Percentiles rank a stretch among this genome's conserved stretches.
Conservation (phyloP, 2,888 invertebrate genomes). For the Cecidostiba fungosa region DNA sequence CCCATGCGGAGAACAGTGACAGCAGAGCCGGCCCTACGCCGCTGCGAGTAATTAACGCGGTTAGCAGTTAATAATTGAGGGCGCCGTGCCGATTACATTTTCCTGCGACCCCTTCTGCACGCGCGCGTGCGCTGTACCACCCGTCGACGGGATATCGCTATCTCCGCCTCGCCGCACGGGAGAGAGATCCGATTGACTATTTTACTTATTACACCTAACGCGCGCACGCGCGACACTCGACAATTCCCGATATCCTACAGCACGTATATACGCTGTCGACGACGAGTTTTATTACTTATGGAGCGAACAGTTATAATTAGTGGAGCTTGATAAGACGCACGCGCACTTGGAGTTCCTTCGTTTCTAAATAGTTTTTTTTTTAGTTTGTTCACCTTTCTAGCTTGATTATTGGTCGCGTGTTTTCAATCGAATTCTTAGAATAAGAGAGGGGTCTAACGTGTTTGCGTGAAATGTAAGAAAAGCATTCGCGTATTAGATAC, state of each 20-base stretch:
- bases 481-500: too few species aligned
- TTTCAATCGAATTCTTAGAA: neutral
- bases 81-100: constrained; percentile 79
- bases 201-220: constrained; percentile 45
- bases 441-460: neutral
- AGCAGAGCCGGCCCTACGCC: constrained; percentile 71
- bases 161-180: constrained; percentile 13
- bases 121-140: neutral
- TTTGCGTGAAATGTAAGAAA: neutral
- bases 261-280: neutral
- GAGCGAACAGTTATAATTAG: neutral
- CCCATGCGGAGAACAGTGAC: constrained; percentile 74
- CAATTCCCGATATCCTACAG: neutral
- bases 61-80: constrained; percentile 79
- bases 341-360: neutral
- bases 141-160: constrained; percentile 8
- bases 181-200: constrained; percentile 16
- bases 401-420: neutral
- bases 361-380: neutral
- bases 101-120: constrained; percentile 69
- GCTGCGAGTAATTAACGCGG: constrained; percentile 78
- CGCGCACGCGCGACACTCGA: neutral
- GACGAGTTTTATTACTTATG: constrained; percentile 8
- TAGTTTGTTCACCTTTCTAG: neutral
- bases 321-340: neutral